Conservation (phyloP, 2,888 invertebrate species). For the Noctuana brunneofusca region DNA sequence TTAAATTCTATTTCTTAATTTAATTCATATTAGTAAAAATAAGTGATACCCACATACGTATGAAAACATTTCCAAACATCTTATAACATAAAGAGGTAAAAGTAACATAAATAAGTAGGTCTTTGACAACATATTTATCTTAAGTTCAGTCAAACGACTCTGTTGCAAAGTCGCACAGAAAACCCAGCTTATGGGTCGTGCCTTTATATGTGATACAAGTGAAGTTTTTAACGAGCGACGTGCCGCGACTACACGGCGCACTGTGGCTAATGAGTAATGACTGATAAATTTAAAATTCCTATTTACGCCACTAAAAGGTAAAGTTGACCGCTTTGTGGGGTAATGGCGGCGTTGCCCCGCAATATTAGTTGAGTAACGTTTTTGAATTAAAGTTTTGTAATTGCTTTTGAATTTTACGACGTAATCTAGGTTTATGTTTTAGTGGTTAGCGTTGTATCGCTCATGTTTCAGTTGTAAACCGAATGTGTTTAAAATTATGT, state of each 20-base stretch:
- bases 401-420: constrained; percentile 28
- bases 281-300: constrained; percentile 34
- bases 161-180: too few relatives aligned
- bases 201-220: constrained; percentile 9
- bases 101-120: too few relatives aligned
- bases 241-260: constrained; percentile 25
- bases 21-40: too few relatives aligned
- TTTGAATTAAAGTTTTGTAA: constrained; percentile 32
- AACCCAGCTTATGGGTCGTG: constrained; percentile 2
- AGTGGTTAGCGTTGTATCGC: constrained; percentile 12
- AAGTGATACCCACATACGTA: too few relatives aligned
- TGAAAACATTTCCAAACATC: too few relatives aligned
- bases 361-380: constrained; percentile 29
- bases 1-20: too few relatives aligned
- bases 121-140: too few relatives aligned
- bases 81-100: too few relatives aligned
- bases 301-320: constrained; percentile 24
- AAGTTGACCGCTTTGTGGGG: constrained; percentile 26
- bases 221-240: constrained; percentile 35
- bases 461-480: constrained; percentile 4
- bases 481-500: constrained; percentile 1
- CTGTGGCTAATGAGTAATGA: too few relatives aligned
- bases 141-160: too few relatives aligned
- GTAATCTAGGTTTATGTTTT: constrained; percentile 20
- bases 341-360: constrained; percentile 17